Evolutionary conservation across 2,797 vertebrate species (phyloP).

Genomic region (Florisuga fusca): DNA sequence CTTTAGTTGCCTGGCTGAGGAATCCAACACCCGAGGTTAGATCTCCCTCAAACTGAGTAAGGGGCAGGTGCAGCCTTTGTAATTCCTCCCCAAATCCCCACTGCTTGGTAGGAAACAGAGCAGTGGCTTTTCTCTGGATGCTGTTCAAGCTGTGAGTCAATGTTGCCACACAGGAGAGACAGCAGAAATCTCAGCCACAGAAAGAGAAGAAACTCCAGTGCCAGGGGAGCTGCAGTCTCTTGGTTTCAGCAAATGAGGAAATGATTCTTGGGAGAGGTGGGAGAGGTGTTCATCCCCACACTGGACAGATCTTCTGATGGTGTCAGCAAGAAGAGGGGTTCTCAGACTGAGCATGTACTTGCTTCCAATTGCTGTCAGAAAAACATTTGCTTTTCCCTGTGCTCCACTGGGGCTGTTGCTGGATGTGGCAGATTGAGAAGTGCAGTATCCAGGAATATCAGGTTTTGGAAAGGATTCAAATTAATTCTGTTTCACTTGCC

Average conservation of each 20-base stretch:
- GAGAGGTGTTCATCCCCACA: neutral
- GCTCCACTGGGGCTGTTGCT: neutral
- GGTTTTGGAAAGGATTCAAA: neutral
- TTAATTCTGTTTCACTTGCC: neutral
- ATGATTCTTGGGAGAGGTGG: neutral
- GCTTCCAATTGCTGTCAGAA: neutral
- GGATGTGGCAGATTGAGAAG: neutral
- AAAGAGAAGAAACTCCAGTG: neutral
- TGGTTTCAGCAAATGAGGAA: neutral
- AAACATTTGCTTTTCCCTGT: neutral
- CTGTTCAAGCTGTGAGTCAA: neutral
- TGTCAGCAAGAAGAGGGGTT: neutral
- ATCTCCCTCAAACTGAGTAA: neutral
- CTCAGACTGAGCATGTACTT: neutral
- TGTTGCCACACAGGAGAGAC: neutral
- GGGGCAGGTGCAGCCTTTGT: accelerated
- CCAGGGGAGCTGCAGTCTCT: too few species aligned
- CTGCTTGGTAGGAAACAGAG: neutral
- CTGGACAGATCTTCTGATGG: neutral
- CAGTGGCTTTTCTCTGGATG: neutral
- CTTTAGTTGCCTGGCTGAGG: neutral
- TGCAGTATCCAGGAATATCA: neutral
- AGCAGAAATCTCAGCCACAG: neutral
- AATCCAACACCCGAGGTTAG: neutral
- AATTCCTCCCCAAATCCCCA: neutral